A percentile compares a stretch with the other conserved stretches of the same genome.
These are phyloP conservation scores for Mormyrus proboscirostris DNA, from an alignment of 2,797 vertebrate genomes.

Conservation along the genomic window DNA sequence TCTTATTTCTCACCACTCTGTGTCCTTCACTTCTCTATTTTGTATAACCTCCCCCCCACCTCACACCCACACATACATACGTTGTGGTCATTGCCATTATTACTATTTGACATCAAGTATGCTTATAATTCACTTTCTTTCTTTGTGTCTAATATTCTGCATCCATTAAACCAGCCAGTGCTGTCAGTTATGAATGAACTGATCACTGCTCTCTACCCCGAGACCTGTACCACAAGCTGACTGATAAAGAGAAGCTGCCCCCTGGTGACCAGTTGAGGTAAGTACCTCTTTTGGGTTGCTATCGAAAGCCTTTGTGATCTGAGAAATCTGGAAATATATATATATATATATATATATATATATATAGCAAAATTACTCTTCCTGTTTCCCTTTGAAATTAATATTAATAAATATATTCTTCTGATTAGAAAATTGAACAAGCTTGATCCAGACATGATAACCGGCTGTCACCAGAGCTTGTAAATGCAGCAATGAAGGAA, in stretches of 20 bases:
- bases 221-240: neutral
- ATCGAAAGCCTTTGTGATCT: neutral
- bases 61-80: neutral
- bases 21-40: neutral
- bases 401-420: neutral
- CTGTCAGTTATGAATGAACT: constrained; percentile 19
- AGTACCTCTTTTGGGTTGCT: neutral
- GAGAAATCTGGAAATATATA: neutral
- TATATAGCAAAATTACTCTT: neutral
- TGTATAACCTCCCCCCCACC: neutral
- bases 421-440: neutral
- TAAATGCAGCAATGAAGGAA: neutral
- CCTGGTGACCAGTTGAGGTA: constrained; percentile 13
- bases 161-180: constrained; percentile 1
- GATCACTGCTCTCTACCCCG: neutral
- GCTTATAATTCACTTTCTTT: constrained; percentile 6
- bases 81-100: neutral
- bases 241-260: constrained; percentile 10
- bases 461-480: neutral
- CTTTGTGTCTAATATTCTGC: neutral
- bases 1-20: constrained; percentile 19
- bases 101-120: neutral
- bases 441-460: neutral
- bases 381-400: neutral
- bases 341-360: neutral